Percentiles rank a stretch among this genome's conserved stretches.
Conservation (phyloP, 2,797 vertebrate species). For the Pachyuromys duprasi region DNA sequence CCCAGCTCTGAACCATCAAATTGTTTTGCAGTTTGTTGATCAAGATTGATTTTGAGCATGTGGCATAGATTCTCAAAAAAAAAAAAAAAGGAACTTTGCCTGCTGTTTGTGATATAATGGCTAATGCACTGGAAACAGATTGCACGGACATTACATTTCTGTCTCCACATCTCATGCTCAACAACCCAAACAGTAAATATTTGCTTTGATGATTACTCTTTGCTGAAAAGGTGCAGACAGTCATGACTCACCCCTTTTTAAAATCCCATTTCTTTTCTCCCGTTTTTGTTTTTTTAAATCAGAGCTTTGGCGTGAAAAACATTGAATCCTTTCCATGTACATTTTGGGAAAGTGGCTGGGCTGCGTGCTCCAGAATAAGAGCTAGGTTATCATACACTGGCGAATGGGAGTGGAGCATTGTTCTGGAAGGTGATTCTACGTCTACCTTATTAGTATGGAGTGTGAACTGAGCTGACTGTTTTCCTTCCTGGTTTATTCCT, state of each 20-base stretch:
- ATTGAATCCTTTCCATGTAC: constrained; percentile 67
- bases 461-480: constrained; percentile 85
- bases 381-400: constrained; percentile 73
- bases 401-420: constrained; percentile 77
- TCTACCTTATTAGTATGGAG: constrained; percentile 84
- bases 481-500: constrained; percentile 82
- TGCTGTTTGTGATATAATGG: constrained; percentile 47
- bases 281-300: constrained; percentile 62
- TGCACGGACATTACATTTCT: constrained; percentile 39
- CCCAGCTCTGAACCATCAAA: constrained; percentile 70
- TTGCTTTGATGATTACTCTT: constrained; percentile 61
- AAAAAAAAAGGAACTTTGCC: constrained; percentile 63
- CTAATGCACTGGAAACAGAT: constrained; percentile 64
- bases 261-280: not conserved
- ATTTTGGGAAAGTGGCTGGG: constrained; percentile 70
- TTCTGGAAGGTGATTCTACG: constrained; percentile 82
- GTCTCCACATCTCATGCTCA: constrained; percentile 14
- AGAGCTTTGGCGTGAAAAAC: constrained; percentile 71
- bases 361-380: constrained; percentile 48
- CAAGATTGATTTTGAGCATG: constrained; percentile 71
- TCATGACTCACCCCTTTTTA: constrained; percentile 9
- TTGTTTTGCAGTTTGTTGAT: constrained; percentile 62
- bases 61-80: constrained; percentile 70
- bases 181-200: constrained; percentile 33
- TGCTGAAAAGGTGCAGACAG: constrained; percentile 48